Conservation (phyloP, 2,888 invertebrate genomes). For the Exephanes ischioxanthus region DNA sequence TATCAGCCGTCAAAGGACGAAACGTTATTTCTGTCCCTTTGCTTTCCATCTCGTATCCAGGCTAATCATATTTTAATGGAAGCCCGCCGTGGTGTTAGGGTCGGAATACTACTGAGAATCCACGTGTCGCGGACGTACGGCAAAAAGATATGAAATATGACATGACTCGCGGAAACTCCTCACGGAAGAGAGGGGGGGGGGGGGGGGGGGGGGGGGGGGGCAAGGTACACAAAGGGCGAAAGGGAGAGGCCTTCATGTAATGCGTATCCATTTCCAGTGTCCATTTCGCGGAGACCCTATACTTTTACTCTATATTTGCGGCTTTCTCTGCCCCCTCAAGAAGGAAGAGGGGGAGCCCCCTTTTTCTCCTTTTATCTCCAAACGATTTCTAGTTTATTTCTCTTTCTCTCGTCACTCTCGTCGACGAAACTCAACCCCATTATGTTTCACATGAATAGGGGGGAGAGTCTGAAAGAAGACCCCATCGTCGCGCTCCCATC, state of each 20-base stretch:
- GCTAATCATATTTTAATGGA: constrained; percentile 21
- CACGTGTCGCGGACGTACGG: not conserved
- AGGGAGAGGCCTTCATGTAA: constrained; percentile 53
- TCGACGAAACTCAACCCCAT: constrained; percentile 66
- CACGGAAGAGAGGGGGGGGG: not conserved
- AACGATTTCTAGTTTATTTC: constrained; percentile 19
- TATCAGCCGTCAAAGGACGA: constrained; percentile 4
- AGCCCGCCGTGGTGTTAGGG: not conserved
- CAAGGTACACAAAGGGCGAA: not conserved
- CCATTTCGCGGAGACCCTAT: constrained; percentile 62
- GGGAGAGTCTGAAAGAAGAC: constrained; percentile 59
- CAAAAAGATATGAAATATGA: constrained; percentile 19
- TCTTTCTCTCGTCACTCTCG: constrained; percentile 43
- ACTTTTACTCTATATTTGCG: not conserved
- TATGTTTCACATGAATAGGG: constrained; percentile 67
- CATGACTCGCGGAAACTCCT: constrained; percentile 6
- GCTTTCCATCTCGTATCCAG: constrained; percentile 4
- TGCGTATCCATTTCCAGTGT: constrained; percentile 70
- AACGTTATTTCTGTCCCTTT: constrained; percentile 9
- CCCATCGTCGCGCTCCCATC: constrained; percentile 40
- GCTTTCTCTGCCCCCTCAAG: not conserved
- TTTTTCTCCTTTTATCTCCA: not conserved
- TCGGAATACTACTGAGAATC: not conserved
- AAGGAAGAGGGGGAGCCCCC: not conserved
- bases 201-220: not conserved